Base-by-base conservation (phyloP, 1,140 invertebrate species). In the Leucophenga varia region DNA sequence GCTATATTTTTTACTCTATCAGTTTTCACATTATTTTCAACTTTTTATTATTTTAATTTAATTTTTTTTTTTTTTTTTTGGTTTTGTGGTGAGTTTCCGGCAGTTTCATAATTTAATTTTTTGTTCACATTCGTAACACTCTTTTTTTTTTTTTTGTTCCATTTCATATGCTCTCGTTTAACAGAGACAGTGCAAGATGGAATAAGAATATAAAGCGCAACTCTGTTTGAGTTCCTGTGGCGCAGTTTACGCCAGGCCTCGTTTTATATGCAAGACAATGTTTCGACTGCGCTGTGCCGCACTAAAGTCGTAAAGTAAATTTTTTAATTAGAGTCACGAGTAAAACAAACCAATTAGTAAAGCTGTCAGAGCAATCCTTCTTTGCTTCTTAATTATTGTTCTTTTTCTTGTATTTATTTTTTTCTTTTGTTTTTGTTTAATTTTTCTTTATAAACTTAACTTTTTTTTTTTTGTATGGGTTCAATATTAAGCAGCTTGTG, bases 281-380 rank as follows among this genome's bases (percentile, higher is more conserved):
- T n/a, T n/a, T 25, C 5, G 22, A 5, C 22, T 25, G 22, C 39
- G 13, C 8, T 8, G 8, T 13, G 37, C 37, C 18, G 44, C 47
- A 52, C 42, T 47, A 51, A 61, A 65, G 59, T 68, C 63, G 57
- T 64, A 68, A 67, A 67, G 64, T 68, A 68, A 57, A 68, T 67
- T 67, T 67, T 68, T 67, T 68, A 67, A 67, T 67, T 67, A 67
- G 63, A 68, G 63, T 68, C 63, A 59, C 56, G 57, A 67, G 63
- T 63, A 68, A 67, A 67, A 64, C 59, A 68, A 67, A 68, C 57
- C 63, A 67, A 67, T 67, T 67, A 67, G 63, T 64, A 57, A 60
- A 49, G 51, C 59, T 64, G 64, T 68, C 64, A 57, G 64, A 68
- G 59, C 56, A 67, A 67, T 64, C 63, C 63, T 57, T 67, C 63